phyloP scores from a whole-genome alignment of 2,113 vertebrate species.

The Eupsittula cactorum region DNA sequence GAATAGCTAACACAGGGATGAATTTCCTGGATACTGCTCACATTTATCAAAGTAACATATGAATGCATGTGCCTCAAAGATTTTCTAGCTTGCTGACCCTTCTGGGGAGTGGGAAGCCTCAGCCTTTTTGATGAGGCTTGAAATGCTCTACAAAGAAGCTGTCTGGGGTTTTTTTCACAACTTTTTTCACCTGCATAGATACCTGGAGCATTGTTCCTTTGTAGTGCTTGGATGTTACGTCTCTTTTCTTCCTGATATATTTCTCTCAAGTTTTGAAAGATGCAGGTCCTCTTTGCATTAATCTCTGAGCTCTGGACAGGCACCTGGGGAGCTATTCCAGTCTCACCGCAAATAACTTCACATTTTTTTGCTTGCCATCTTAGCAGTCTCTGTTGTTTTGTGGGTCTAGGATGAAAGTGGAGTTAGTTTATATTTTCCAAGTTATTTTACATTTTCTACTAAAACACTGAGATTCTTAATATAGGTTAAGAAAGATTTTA shows the following conservation, averaged over 20 bases:
- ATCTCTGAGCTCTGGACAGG: fast-evolving
- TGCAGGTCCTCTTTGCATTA: neutral
- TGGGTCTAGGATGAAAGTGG: neutral
- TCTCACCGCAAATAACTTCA: fast-evolving
- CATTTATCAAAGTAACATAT: neutral
- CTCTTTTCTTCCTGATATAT: neutral
- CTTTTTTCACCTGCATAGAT: neutral
- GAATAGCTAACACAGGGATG: neutral
- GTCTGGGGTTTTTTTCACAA: neutral
- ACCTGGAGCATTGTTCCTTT: neutral
- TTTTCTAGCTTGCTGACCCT: neutral
- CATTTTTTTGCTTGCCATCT: neutral
- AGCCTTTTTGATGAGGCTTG: neutral
- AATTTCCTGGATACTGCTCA: neutral
- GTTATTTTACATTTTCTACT: neutral
- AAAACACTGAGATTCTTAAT: neutral
- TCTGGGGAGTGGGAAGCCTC: neutral
- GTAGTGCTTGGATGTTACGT: neutral
- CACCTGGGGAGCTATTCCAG: neutral
- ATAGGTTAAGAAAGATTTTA: neutral
- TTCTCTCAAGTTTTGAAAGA: neutral
- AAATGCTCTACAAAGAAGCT: neutral
- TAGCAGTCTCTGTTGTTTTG: neutral
- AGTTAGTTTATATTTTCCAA: neutral
- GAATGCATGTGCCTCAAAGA: neutral